These are phyloP conservation scores for Lethenteron reissneri DNA, from an alignment of 2,113 vertebrate genomes.

Conservation along the genomic window DNA sequence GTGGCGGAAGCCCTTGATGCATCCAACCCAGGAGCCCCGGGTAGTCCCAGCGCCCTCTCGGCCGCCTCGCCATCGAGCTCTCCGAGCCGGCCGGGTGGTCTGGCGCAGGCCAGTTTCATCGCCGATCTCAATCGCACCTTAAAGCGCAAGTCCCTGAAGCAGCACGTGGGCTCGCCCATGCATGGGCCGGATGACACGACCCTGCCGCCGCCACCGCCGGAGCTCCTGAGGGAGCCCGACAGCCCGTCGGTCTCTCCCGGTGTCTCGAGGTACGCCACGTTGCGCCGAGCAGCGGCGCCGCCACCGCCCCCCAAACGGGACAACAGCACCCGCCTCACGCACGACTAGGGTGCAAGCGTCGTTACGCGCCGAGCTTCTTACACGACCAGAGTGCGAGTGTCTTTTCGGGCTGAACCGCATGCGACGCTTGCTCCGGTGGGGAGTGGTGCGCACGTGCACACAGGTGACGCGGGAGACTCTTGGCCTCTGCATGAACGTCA, in stretches of 20 bases:
- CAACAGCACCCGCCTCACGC: conserved; percentile 67
- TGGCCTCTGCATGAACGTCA: too few species aligned
- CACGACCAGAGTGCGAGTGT: too few species aligned
- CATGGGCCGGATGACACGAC: conserved; percentile 63
- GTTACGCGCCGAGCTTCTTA: background rate
- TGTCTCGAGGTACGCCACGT: conserved; percentile 86
- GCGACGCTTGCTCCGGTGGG: too few species aligned
- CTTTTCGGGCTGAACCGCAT: too few species aligned
- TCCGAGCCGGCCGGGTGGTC: conserved; percentile 46
- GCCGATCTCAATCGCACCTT: conserved; percentile 80
- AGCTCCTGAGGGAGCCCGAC: conserved; percentile 53
- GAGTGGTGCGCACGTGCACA: too few species aligned
- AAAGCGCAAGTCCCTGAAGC: conserved; percentile 71
- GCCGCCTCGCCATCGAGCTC: conserved; percentile 44
- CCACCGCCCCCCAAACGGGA: conserved; percentile 77
- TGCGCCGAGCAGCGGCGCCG: conserved; percentile 56
- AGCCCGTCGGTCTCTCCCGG: conserved; percentile 34
- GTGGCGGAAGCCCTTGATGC: too few species aligned
- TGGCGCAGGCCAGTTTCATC: conserved; percentile 65
- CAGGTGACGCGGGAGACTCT: too few species aligned
- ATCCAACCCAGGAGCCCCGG: conserved; percentile 16
- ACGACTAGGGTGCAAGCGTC: conserved; percentile 46
- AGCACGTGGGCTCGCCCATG: conserved; percentile 55
- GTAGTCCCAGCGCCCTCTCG: conserved; percentile 12
- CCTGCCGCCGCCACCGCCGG: conserved; percentile 61